Base-by-base conservation (phyloP, 2,113 vertebrate genomes). In the Oxygymnocypris stewartii region DNA sequence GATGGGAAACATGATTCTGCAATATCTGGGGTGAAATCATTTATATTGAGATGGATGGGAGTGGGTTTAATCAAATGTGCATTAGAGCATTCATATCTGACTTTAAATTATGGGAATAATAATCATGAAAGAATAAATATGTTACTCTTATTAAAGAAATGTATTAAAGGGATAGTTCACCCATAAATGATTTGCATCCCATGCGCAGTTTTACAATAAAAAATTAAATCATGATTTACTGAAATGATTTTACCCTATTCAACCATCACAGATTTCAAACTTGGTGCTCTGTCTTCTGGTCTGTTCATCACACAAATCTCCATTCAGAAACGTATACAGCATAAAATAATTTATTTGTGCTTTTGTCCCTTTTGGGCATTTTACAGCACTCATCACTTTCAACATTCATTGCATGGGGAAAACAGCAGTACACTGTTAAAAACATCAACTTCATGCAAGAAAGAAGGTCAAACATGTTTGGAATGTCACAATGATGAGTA, bases 41-140 rank as follows among this genome's bases (percentile, higher is more conserved):
- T 81, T 81, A 25, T 35, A 81, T 10, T 40, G 57, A 81, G 37
- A 81, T 65, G 57, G 59, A 81, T 6, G 37, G 13, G 59, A 78
- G 35, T 28, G 23, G 3, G 37, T 31, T 82, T 31, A 81, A 28
- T 81, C 8, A 49, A 28, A 61, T 49, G n/a, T 69, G 20, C 40
- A 65, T 69, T 44, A 44, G 12, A 20, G 14, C 8, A 82, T 65
- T 47, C 9, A 3, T 61, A 61, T 31, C 12, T 44, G 23, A 44
- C 2, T 2, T 65, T 81, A 47, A 61, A 76, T 76, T 28, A n/a
- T 28, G 44, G 28, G 8, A 49, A 49, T 13, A 54, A 11, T 57
- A 79, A 40, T 40, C 4, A 40, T 59, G 11, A 61, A 37, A 23
- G 31, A 40, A 40, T n/a, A 40, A 14, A 6, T 31, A 77, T 28